These are phyloP conservation scores for Lateolabrax maculatus DNA, from an alignment of 2,797 vertebrate genomes.

Conservation along the genomic window DNA sequence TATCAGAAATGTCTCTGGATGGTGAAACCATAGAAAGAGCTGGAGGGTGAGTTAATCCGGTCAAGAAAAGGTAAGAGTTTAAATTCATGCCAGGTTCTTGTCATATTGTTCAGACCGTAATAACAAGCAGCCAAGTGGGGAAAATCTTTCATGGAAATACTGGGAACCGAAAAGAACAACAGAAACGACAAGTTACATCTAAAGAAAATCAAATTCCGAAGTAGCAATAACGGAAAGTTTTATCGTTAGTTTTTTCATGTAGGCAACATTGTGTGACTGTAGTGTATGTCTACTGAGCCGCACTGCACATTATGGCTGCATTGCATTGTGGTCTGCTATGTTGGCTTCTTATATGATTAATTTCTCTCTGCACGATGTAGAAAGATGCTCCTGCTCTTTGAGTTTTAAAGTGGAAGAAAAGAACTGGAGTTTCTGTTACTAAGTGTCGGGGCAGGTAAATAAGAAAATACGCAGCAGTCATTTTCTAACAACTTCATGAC, in stretches of 20 bases:
- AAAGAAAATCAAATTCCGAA: background rate
- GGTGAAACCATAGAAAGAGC: background rate
- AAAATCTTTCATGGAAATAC: background rate
- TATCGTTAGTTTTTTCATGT: no score
- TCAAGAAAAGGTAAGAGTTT: background rate
- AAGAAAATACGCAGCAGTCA: background rate
- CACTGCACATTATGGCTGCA: background rate
- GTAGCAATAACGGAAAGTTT: no score
- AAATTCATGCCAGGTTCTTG: background rate
- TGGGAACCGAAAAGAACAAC: background rate
- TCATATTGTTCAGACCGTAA: background rate
- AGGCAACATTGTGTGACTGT: no score
- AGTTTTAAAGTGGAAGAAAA: background rate
- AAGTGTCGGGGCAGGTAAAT: background rate
- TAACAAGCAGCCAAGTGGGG: background rate
- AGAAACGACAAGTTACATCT: background rate
- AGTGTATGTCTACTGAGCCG: no score
- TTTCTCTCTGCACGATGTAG: background rate
- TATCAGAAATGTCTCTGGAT: background rate
- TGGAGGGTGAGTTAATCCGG: background rate
- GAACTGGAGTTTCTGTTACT: no score
- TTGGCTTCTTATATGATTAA: background rate
- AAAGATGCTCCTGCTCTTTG: background rate
- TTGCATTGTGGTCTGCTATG: background rate
- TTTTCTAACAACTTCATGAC: background rate